Evolutionary conservation across 2,888 invertebrate species (phyloP), one percentile per base, ranked within the genome.

Genomic region (Pyrrhia umbra): DNA sequence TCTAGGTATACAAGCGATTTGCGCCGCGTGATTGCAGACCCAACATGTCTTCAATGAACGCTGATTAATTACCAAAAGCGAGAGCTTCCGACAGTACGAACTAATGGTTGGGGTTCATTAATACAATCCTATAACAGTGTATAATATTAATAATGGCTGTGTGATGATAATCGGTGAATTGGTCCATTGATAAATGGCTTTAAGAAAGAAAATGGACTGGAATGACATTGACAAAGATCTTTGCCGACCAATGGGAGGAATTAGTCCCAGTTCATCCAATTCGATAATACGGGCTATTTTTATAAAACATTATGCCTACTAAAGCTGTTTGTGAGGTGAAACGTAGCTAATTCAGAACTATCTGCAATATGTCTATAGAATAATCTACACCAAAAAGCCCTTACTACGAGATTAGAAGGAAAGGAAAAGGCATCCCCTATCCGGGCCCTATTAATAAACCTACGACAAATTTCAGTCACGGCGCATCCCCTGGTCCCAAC

Each of bases 401-500:
- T 25, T 18, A 50, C 27, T 49, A 23, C 59, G 43, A 39, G 59
- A 51, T 49, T 45, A 58, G 16, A 34, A 43, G 23, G 20, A 57
- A 54, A 46, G 42, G 59, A 30, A 58, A 55, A 46, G 15, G 23
- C 37, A 62, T 46, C 46, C 45, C 43, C 25, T 47, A 43, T 46
- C 43, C 43, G 51, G 59, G 58, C 57, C 46, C 57, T 57, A 87
- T 85, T 85, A 84, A 86, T 85, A 86, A 84, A 77, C 78, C 70
- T 63, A 76, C 83, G 88, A 89, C 88, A 88, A 89, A 90, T 90
- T 90, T 87, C 75, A 82, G 87, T 85, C 88, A 88, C 86, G 86
- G 73, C 79, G 77, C 74, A 76, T 79, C 80, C 80, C 78, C 74
- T 76, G 81, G 79, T 72, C 77, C 81, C 77, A 61, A 69, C 77